Base-by-base conservation (phyloP, 2,888 invertebrate genomes). In the Leucoptera coffeella region DNA sequence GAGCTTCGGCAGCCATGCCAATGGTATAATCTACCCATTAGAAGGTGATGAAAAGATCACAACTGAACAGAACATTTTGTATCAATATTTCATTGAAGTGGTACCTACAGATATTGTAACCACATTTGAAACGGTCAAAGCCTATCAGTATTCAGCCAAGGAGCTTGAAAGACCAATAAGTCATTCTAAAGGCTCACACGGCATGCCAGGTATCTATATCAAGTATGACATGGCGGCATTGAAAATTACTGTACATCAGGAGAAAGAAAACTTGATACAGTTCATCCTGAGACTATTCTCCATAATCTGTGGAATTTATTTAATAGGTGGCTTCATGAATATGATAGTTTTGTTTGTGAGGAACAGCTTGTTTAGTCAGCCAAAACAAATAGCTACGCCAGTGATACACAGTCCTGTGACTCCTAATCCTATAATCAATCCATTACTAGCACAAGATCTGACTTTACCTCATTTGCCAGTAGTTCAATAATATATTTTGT, bases 91-190 rank as follows among this genome's bases (percentile, higher is more conserved):
- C 45, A 75, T 97, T 26, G 90, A 95, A 67, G 86, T 97, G 10
- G 96, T 97, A 1, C 94, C 96, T 1, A 97, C 97, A 1, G 87
- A 89, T 46, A 85, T 97, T n/a, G 77, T 84, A 35, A 85, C 85
- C 3, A 74, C 85, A 22, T 71, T 88, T 41, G 80, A 78, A 20
- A 72, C 77, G 2, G 75, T 83, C 15, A 82, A 80, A 41, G 86
- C 94, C 1, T 96, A 83, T 47, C 96, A 97, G 51, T 97, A 94
- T 53, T 87, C 95, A 8, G 93, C 93, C 0, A 93, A 94, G 40
- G 91, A 93, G 44, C 72, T 93, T 46, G 80, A 82, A 39, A 74
- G 95, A 36, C 82, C 84, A 2, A 83, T 95, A 27, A 78, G 69
- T 33, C 72, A 72, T 30, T 32, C 43, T 0, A 50, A 53, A 40